Evolutionary conservation across 2,797 vertebrate genomes (phyloP).

Genomic region (Gorsachius magnificus): DNA sequence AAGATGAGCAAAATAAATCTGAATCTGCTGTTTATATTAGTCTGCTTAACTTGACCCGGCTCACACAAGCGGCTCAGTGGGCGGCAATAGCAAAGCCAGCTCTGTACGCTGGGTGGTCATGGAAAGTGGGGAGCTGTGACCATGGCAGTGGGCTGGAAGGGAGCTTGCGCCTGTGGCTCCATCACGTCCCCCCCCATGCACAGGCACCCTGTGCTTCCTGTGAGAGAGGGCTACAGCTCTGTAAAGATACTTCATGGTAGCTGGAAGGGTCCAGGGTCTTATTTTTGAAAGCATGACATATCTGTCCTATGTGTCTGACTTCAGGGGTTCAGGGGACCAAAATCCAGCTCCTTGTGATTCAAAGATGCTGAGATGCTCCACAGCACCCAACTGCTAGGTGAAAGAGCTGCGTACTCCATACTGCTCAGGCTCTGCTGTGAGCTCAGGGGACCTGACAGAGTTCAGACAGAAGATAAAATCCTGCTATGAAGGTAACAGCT

Average conservation of each 20-base stretch:
- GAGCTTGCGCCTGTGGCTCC: background rate
- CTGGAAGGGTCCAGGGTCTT: background rate
- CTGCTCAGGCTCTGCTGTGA: background rate
- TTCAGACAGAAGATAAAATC: background rate
- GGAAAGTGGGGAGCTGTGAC: background rate
- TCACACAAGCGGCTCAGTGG: background rate
- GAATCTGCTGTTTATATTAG: background rate
- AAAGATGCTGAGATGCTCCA: background rate
- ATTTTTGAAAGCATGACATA: background rate
- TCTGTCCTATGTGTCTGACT: background rate
- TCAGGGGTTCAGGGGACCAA: rapidly evolving
- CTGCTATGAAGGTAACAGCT: background rate
- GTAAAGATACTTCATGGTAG: background rate
- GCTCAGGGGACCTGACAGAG: background rate
- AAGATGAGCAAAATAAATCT: background rate
- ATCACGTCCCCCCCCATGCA: no score
- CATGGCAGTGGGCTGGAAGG: background rate
- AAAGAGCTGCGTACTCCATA: background rate
- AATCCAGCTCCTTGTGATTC: background rate
- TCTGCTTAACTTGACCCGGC: background rate
- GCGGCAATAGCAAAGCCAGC: background rate
- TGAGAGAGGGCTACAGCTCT: background rate
- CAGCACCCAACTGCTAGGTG: background rate
- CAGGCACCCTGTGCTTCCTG: rapidly evolving
- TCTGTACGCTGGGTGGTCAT: background rate